Conservation (phyloP, 2,113 vertebrate species). For the Tragulus kanchil region DNA sequence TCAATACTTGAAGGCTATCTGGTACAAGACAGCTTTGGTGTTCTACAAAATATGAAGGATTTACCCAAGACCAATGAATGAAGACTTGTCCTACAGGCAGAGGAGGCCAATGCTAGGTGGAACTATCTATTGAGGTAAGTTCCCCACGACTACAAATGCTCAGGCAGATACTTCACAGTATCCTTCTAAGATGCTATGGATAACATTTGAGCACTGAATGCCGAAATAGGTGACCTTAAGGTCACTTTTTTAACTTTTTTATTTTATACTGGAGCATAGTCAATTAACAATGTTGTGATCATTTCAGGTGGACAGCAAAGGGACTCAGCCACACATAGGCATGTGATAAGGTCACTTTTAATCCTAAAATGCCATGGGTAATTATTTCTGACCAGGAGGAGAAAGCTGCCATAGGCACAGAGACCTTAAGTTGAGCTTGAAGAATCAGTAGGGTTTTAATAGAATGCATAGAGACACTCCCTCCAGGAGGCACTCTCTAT, state of each 20-base stretch:
- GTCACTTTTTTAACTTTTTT: background rate
- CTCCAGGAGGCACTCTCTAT: background rate
- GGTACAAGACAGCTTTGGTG: background rate
- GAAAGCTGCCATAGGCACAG: background rate
- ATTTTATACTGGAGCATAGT: background rate
- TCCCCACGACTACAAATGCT: background rate
- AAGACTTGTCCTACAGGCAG: background rate
- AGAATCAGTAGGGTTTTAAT: background rate
- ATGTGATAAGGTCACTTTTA: background rate
- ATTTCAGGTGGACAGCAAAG: background rate
- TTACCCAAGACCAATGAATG: background rate
- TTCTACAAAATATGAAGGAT: background rate
- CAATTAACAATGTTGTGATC: background rate
- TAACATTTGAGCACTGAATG: background rate
- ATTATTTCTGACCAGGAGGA: background rate
- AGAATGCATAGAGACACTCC: constrained; percentile 1
- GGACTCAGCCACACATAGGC: background rate
- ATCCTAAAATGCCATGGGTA: background rate
- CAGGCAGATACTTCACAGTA: background rate
- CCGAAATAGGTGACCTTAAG: background rate
- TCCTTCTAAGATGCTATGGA: background rate
- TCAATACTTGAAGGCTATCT: background rate
- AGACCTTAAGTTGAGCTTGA: background rate
- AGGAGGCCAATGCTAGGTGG: background rate
- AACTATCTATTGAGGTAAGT: background rate